Evolutionary conservation across 2,797 vertebrate species (phyloP).

Genomic region (Arvicola amphibius): DNA sequence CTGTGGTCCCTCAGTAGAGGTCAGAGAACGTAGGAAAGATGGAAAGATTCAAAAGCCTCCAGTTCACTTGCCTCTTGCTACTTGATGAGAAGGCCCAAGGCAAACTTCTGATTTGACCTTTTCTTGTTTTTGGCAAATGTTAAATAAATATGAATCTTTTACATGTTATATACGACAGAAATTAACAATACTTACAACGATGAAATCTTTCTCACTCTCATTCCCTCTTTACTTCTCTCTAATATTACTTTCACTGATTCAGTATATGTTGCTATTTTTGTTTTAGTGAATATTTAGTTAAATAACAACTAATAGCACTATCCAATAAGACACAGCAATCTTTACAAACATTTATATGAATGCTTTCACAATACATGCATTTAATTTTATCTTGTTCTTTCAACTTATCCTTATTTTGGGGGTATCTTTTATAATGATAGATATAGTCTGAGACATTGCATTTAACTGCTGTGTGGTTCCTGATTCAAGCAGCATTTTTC

Average conservation of each 20-base stretch:
- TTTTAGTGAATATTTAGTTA: slow-evolving; percentile 22
- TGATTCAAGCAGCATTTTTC: neutral
- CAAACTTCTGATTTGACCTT: neutral
- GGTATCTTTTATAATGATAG: neutral
- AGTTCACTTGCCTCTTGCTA: neutral
- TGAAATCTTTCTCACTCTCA: neutral
- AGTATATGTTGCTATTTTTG: slow-evolving; percentile 5
- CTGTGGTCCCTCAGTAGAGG: neutral
- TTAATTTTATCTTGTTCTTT: neutral
- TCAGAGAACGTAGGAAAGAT: neutral
- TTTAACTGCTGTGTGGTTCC: neutral
- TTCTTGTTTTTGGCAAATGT: neutral
- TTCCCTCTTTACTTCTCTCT: neutral
- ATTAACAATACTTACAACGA: neutral
- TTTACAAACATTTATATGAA: slow-evolving; percentile 12
- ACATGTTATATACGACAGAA: neutral
- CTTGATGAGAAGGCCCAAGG: neutral
- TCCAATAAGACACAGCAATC: neutral
- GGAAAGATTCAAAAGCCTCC: neutral
- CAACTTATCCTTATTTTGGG: neutral
- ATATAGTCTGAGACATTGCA: neutral
- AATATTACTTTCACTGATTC: neutral
- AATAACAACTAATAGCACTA: neutral
- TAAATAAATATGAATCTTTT: neutral
- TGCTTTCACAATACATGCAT: neutral